Conservation (phyloP, 2,888 invertebrate species). For the Zeuzera pyrina region DNA sequence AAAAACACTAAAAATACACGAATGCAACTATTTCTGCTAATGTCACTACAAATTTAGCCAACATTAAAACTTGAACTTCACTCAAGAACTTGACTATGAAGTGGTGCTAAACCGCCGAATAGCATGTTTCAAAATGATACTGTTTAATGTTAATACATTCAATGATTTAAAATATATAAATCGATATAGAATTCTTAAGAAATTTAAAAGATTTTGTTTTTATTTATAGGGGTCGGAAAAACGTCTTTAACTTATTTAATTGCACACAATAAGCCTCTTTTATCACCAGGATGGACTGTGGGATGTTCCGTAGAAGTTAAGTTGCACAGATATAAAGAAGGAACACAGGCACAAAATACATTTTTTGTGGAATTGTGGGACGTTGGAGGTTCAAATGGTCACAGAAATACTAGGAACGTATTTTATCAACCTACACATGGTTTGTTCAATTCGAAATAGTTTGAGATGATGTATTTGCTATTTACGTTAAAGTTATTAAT, state of each 20-base stretch:
- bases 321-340: constrained; percentile 95
- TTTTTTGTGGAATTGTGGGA: constrained; percentile 98
- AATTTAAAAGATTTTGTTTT: constrained; percentile 11
- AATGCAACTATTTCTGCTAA: too few relatives aligned
- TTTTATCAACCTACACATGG: constrained; percentile 97
- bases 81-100: too few relatives aligned
- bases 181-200: constrained; percentile 24
- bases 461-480: neutral
- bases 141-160: neutral
- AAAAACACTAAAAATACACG: too few relatives aligned
- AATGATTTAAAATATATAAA: neutral
- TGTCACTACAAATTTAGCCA: neutral
- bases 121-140: too few relatives aligned
- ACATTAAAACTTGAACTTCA: neutral
- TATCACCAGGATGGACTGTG: constrained; percentile 94
- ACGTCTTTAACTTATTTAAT: constrained; percentile 94
- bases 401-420: constrained; percentile 92
- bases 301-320: constrained; percentile 97
- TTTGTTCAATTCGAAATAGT: constrained; percentile 29
- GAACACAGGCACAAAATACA: constrained; percentile 90
- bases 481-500: neutral
- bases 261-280: constrained; percentile 88
- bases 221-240: constrained; percentile 94
- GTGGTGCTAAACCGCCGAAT: too few relatives aligned
- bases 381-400: constrained; percentile 94